phyloP scores from a whole-genome alignment of 2,113 vertebrate species.

The Oreochromis spilurus region DNA sequence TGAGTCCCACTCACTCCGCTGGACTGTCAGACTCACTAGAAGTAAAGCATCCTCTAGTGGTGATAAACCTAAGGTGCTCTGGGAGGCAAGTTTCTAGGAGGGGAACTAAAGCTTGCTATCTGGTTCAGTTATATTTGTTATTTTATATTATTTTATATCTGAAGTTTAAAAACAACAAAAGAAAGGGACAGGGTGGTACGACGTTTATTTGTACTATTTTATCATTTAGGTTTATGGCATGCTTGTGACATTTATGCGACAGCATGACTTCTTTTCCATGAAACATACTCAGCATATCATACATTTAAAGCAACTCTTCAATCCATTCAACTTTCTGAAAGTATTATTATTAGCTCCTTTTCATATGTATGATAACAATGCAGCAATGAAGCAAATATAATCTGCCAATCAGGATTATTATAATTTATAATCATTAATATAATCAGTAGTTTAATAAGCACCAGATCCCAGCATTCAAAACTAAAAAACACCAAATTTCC shows the following conservation, averaged over 20 bases:
- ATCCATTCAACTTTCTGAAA: background rate
- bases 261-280: background rate
- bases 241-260: background rate
- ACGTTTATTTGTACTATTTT: background rate
- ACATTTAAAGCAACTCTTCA: background rate
- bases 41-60: constrained; percentile 23
- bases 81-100: background rate
- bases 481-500: background rate
- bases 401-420: background rate
- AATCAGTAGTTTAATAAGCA: background rate
- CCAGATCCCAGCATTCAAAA: background rate
- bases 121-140: background rate
- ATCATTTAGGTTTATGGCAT: background rate
- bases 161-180: background rate
- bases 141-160: background rate
- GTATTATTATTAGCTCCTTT: background rate
- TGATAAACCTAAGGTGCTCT: background rate
- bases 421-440: background rate
- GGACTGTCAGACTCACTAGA: background rate
- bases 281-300: background rate
- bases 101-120: background rate
- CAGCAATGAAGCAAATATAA: background rate
- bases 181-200: background rate
- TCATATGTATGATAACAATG: background rate
- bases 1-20: background rate